Evolutionary conservation across 1,140 invertebrate species (phyloP), one percentile per base, ranked within the genome.

Genomic region (Trichoplusia ni): DNA sequence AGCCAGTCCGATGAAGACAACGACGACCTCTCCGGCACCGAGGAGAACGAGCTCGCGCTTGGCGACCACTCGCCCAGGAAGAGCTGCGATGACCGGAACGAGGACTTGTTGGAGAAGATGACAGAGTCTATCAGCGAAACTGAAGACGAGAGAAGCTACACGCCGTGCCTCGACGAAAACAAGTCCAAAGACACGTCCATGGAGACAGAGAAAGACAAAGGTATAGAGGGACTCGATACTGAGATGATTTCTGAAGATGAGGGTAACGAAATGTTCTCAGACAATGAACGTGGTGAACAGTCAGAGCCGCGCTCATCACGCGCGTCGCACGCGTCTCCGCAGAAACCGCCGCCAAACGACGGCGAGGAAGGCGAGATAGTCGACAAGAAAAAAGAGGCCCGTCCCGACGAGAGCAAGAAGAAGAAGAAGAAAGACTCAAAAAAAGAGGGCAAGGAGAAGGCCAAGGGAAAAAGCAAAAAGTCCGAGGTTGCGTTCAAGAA

Each of bases 191-290:
- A 91, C 35, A 84, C 80, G 0, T 89, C 86, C 0, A 69, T 85
- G 9, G 87, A 89, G 29, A 77, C 72, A 0, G 86, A 89, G 37
- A 87, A 84, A 63, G 85, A 81, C 14, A 89, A 90, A 59, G 92
- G 91, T 0, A 81, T 93, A 2, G 92, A 92, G 69, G 93, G 93
- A 1, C 90, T 95, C 27, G 94, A 94, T 67, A 95, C 94, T 0
- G 94, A 95, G 85, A 91, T 94, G 73, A 95, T 95, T 63, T 95
- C 94, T 1, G 94, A 94, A 42, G 93, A 94, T 29, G 93, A 94
- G 66, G 92, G 92, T 25, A 91, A 92, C 60, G 92, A 92, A 66
- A 86, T 93, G 79, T 92, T 92, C 71, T 92, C 92, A 21, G 91
- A 92, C 64, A 84, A 87, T 23, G 92, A 92, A 44, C 88, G 70